Evolutionary conservation across 1,140 invertebrate genomes (phyloP).

Genomic region (Drosophila burlai): DNA sequence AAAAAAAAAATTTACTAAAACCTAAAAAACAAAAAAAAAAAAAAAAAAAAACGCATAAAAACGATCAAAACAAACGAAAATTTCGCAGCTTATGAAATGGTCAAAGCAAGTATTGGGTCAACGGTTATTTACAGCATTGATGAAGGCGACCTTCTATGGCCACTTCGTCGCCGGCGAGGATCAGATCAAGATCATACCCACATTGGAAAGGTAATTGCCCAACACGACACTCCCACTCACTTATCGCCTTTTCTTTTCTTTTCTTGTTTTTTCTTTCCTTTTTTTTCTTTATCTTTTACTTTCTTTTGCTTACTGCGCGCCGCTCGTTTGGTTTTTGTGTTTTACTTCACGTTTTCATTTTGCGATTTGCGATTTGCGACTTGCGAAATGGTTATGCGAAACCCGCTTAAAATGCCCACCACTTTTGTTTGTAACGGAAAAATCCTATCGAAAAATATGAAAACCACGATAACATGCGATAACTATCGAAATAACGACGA

Average conservation of each 20-base stretch:
- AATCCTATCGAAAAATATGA: conserved; percentile 10
- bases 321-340: conserved; percentile 37
- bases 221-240: conserved; percentile 64
- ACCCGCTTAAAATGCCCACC: conserved; percentile 40
- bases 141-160: conserved; percentile 97
- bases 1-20: background rate
- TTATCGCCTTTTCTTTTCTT: conserved; percentile 66
- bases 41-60: conserved; percentile 26
- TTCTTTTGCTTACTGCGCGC: conserved; percentile 46
- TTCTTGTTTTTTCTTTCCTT: conserved; percentile 57
- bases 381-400: conserved; percentile 41
- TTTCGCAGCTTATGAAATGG: conserved; percentile 93
- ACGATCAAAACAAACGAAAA: conserved; percentile 40
- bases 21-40: background rate
- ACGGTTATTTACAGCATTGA: conserved; percentile 90
- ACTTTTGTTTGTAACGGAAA: conserved; percentile 31
- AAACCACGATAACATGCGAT: conserved; percentile 15
- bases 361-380: conserved; percentile 24
- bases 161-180: conserved; percentile 97
- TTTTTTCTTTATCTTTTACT: conserved; percentile 33
- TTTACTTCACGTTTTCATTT: conserved; percentile 34
- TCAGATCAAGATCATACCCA: conserved; percentile 84
- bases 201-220: conserved; percentile 82
- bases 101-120: conserved; percentile 91
- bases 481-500: conserved; percentile 1